Evolutionary conservation across 2,797 vertebrate species (phyloP).

Genomic region (Tinamus major): DNA sequence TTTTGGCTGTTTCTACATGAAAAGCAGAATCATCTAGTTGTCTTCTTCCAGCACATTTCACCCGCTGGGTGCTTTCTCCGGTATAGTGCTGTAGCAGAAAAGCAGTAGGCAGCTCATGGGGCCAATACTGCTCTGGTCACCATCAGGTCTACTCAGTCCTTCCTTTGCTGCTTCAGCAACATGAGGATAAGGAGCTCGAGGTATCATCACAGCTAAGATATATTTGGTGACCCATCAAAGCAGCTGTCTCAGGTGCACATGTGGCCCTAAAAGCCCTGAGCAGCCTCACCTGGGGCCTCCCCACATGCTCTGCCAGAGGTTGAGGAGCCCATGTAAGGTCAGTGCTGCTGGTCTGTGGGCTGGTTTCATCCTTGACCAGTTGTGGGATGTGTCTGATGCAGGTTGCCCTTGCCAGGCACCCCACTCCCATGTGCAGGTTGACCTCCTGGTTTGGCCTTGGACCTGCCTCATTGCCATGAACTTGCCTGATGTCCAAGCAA

Average conservation of each 20-base stretch:
- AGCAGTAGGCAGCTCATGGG: rapidly evolving
- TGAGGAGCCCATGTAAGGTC: not conserved
- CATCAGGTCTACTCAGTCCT: not conserved
- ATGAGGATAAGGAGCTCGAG: not conserved
- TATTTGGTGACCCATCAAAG: not conserved
- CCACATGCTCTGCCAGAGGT: not conserved
- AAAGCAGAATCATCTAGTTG: no score
- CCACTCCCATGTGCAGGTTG: not conserved
- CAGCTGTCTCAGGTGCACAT: not conserved
- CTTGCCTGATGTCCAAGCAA: no score
- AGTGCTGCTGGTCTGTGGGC: not conserved
- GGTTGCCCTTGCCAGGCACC: not conserved
- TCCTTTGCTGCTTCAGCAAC: not conserved
- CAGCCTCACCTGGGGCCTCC: not conserved
- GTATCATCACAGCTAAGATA: not conserved
- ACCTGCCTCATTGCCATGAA: not conserved
- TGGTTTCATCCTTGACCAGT: not conserved
- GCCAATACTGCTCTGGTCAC: not conserved
- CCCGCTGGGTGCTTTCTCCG: no score
- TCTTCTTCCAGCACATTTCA: not conserved
- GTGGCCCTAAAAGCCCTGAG: not conserved
- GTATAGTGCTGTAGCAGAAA: not conserved
- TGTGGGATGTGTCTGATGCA: not conserved
- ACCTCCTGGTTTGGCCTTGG: not conserved
- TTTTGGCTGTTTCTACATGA: not conserved